phyloP scores from a whole-genome alignment of 2,888 invertebrate species.

The Metopia argyrocephala region DNA sequence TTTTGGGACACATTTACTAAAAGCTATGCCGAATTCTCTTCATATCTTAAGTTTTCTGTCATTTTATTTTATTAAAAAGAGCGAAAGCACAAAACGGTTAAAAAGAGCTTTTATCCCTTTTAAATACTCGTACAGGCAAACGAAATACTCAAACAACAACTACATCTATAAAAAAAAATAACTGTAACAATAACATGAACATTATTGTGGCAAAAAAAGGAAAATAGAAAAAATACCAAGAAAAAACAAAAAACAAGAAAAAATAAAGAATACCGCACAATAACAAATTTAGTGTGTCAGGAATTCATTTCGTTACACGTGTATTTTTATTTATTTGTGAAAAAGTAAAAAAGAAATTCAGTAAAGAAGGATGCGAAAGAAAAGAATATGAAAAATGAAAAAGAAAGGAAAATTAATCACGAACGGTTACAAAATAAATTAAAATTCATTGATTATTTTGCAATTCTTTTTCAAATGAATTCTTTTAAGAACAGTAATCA shows the following conservation, averaged over 20 bases:
- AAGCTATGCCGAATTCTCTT: not conserved
- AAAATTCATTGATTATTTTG: slow-evolving; percentile 50
- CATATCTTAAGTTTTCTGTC: not conserved
- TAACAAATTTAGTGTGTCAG: slow-evolving; percentile 53
- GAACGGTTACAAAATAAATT: slow-evolving; percentile 35
- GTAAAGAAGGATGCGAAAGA: not conserved
- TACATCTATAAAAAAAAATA: no score
- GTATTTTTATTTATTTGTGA: slow-evolving; percentile 56
- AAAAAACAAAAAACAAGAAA: slow-evolving; percentile 3
- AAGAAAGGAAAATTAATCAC: slow-evolving; percentile 13
- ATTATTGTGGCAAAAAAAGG: not conserved
- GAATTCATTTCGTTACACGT: slow-evolving; percentile 57
- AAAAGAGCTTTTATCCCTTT: slow-evolving; percentile 19
- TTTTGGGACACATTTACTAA: slow-evolving; percentile 35
- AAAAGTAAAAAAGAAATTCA: not conserved
- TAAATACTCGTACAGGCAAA: not conserved
- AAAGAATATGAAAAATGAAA: not conserved
- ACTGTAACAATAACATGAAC: no score
- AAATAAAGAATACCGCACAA: slow-evolving; percentile 46
- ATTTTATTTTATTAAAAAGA: not conserved
- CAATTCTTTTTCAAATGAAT: slow-evolving; percentile 17
- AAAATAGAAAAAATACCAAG: not conserved
- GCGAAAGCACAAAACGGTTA: slow-evolving; percentile 49
- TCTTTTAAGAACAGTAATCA: not conserved
- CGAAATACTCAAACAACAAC: slow-evolving; percentile 1